Evolutionary conservation across 2,113 vertebrate genomes (phyloP).

Genomic region (Patagioenas fasciata): DNA sequence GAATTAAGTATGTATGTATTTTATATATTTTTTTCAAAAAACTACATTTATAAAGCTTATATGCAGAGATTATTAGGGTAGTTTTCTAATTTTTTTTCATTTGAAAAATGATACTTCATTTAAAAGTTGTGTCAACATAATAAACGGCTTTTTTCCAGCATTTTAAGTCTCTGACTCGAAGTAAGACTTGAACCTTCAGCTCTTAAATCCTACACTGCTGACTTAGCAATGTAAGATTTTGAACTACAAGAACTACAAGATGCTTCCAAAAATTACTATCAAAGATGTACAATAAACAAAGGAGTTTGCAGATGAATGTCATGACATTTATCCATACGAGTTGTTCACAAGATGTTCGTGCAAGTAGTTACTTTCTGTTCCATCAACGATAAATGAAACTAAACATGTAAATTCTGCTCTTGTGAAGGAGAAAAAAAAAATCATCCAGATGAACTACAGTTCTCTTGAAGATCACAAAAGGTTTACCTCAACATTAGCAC

Average conservation of each 20-base stretch:
- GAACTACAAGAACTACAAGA: background rate
- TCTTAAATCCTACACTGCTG: background rate
- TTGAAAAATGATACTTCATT: background rate
- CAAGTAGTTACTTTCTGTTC: background rate
- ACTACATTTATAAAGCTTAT: background rate
- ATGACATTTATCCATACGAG: background rate
- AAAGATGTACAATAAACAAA: background rate
- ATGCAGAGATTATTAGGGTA: background rate
- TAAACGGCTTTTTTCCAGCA: background rate
- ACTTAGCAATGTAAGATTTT: background rate
- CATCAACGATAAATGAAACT: background rate
- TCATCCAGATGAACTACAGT: background rate
- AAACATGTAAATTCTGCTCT: background rate
- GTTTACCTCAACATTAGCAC: constrained; percentile 20
- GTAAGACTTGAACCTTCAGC: background rate
- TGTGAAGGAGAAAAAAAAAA: background rate
- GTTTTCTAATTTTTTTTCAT: background rate
- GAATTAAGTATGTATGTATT: background rate
- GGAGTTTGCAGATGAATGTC: background rate
- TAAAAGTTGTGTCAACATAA: background rate
- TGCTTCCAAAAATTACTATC: background rate
- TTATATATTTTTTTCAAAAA: background rate
- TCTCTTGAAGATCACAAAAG: background rate
- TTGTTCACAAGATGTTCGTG: background rate
- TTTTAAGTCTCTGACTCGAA: background rate